Evolutionary conservation across 2,888 invertebrate genomes (phyloP).

Genomic region (Lycia hirtaria): DNA sequence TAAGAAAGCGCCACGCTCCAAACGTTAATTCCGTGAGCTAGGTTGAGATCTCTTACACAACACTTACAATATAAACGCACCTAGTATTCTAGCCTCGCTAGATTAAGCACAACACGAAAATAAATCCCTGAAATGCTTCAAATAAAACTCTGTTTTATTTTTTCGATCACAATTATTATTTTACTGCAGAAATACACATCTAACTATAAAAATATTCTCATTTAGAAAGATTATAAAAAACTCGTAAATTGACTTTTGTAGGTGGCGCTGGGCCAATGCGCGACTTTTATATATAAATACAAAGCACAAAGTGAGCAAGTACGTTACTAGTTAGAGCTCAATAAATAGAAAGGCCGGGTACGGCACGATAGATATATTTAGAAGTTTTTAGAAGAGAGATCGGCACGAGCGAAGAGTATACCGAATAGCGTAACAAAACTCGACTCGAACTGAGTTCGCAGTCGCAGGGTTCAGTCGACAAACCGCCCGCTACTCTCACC

Average conservation of each 20-base stretch:
- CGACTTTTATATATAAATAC: constrained; percentile 69
- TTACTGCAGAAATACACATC: constrained; percentile 69
- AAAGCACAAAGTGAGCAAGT: constrained; percentile 80
- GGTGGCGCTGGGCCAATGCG: constrained; percentile 56
- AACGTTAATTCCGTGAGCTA: too few species aligned
- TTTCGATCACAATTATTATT: constrained; percentile 80
- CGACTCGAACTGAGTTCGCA: constrained; percentile 56
- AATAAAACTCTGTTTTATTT: constrained; percentile 85
- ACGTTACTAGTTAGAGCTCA: constrained; percentile 63
- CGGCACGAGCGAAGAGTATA: constrained; percentile 30
- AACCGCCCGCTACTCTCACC: constrained; percentile 4
- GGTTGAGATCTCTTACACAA: constrained; percentile 64
- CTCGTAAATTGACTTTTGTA: constrained; percentile 77
- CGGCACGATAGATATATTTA: constrained; percentile 33
- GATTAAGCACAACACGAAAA: constrained; percentile 78
- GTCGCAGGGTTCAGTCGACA: not conserved
- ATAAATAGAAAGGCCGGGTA: constrained; percentile 57
- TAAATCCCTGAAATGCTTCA: constrained; percentile 79
- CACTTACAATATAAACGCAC: constrained; percentile 67
- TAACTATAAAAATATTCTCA: constrained; percentile 74
- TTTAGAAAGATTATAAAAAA: constrained; percentile 63
- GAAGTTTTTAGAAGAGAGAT: constrained; percentile 19
- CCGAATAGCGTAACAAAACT: constrained; percentile 43
- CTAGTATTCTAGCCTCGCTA: constrained; percentile 78
- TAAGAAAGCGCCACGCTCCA: too few species aligned